Base-by-base conservation (phyloP, 2,888 invertebrate genomes). In the Pegoplata infirma region DNA sequence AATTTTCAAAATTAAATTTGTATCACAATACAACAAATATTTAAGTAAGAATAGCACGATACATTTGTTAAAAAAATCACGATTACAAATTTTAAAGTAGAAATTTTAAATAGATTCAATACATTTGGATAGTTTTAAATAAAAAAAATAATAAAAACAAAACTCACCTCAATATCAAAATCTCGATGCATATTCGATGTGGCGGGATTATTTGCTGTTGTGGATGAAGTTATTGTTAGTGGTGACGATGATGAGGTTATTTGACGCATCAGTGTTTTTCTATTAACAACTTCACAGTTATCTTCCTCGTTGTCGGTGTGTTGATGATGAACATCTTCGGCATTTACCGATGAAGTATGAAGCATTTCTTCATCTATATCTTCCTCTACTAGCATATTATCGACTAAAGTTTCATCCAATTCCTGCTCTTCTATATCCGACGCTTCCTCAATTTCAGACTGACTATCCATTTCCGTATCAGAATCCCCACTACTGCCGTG, bases 401-500 rank as follows among this genome's bases (percentile, higher is more conserved):
- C 89, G 51, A 91, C 84, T 87, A 91, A 79, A 83, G 91, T 82
- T 36, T 90, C 90, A 61, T 92, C 92, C 19, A 91, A 89, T 75
- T 92, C 92, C 19, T 91, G 89, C 78, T 92, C 92, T 80, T 92
- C 92, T n/a, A 91, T 88, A 81, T 93, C 92, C 17, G 89, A 89
- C 0, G 89, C 86, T 76, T 90, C 90, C 64, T 91, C 91, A 2
- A 88, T 86, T 81, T 91, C 91, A 5, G 89, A 89, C 55, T 88
- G 89, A n/a, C 86, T 87, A 56, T 90, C 90, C 61, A 88, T 81
- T 72, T 90, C 85, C 49, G 93, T 94, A 59, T 94, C 93, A 19
- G 92, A 91, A 47, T 92, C 92, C 49, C 91, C 91, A 1, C 91
- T 91, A 83, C 91, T 91, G 7, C 92, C 93, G 88, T 96, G 95